phyloP scores from a whole-genome alignment of 2,113 vertebrate genomes.

The Hiodon tergisus region DNA sequence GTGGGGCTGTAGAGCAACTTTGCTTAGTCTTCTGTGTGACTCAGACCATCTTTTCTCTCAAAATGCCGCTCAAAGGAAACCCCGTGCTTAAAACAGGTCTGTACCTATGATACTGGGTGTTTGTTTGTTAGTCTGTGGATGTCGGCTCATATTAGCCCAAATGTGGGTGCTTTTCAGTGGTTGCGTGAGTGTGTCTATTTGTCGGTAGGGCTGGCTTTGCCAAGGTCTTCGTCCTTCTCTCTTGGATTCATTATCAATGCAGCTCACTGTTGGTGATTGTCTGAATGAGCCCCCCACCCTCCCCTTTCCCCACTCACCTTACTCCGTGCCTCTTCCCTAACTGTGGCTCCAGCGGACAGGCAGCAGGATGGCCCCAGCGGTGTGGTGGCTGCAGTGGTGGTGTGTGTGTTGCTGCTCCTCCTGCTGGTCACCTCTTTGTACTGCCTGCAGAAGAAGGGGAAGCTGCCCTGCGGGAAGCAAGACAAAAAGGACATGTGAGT shows the following conservation, averaged over 20 bases:
- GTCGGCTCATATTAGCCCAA: not conserved
- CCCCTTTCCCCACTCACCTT: not conserved
- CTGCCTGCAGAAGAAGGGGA: conserved; percentile 74
- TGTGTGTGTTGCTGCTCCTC: conserved; percentile 80
- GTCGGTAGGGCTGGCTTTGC: conserved; percentile 23
- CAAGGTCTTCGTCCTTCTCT: conserved; percentile 35
- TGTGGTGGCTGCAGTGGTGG: conserved; percentile 79
- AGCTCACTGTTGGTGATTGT: not conserved
- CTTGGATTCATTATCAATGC: not conserved
- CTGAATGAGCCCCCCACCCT: conserved; percentile 21
- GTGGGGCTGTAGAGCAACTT: conserved; percentile 27
- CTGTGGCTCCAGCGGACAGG: conserved; percentile 52
- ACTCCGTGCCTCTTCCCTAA: conserved; percentile 12
- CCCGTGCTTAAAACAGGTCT: conserved; percentile 70
- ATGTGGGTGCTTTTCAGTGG: conserved; percentile 33
- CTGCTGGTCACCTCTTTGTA: conserved; percentile 75
- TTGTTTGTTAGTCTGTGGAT: conserved; percentile 42
- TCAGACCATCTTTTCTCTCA: conserved; percentile 62
- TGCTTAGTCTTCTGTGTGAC: conserved; percentile 45
- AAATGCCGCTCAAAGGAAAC: conserved; percentile 70
- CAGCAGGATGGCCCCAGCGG: conserved; percentile 69
- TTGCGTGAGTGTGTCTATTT: conserved; percentile 31
- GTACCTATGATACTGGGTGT: conserved; percentile 51
- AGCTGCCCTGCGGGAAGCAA: conserved; percentile 63
- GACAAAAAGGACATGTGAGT: conserved; percentile 79